Evolutionary conservation across 2,888 invertebrate species (phyloP).

Genomic region (Orthosia incerta): DNA sequence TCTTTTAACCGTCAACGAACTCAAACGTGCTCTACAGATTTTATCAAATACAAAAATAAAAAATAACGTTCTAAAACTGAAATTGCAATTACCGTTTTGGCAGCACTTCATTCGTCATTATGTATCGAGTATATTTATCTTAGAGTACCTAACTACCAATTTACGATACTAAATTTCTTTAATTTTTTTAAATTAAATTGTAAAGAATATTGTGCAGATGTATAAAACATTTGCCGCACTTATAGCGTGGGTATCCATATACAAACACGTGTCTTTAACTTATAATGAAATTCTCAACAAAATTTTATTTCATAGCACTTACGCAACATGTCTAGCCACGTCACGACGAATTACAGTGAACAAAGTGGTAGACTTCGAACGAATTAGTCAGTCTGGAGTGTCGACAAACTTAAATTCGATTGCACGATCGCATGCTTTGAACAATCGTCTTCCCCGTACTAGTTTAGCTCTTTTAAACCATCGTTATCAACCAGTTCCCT

Average conservation of each 20-base stretch:
- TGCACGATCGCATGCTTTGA: constrained; percentile 25
- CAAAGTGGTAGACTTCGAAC: constrained; percentile 39
- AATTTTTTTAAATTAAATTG: background rate
- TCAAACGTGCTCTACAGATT: background rate
- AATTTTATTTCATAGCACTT: constrained; percentile 32
- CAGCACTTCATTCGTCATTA: constrained; percentile 8
- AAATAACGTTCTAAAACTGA: constrained; percentile 8
- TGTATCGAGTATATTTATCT: constrained; percentile 7
- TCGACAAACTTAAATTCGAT: constrained; percentile 42
- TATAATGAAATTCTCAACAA: constrained; percentile 13
- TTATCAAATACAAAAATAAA: constrained; percentile 11
- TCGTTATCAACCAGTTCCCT: constrained; percentile 43
- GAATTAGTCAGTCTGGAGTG: constrained; percentile 43
- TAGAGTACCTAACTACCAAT: background rate
- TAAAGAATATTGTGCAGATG: too few relatives aligned
- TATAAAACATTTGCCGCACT: background rate
- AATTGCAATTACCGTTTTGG: constrained; percentile 28
- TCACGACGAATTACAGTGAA: constrained; percentile 25
- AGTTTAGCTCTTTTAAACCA: constrained; percentile 29
- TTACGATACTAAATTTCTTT: background rate
- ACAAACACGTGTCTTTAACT: constrained; percentile 14
- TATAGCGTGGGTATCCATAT: background rate
- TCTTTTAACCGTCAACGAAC: background rate
- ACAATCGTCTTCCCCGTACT: constrained; percentile 38
- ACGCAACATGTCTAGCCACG: constrained; percentile 36